phyloP scores from a whole-genome alignment of 2,888 invertebrate genomes.

The Agapetus fuscipes region DNA sequence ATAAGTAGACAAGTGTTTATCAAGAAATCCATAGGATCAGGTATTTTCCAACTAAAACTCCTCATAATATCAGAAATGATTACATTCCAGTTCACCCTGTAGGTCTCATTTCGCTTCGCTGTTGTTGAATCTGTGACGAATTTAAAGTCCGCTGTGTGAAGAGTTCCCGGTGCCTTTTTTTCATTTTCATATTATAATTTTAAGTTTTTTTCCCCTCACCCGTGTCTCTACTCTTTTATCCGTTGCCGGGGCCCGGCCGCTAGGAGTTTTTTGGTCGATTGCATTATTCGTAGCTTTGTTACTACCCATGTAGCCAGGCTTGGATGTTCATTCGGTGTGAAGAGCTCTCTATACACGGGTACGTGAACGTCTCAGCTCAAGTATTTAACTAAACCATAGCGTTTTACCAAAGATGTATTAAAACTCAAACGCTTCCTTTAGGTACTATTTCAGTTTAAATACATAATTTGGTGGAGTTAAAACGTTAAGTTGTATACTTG shows the following conservation, averaged over 20 bases:
- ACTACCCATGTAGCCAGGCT: conserved; percentile 8
- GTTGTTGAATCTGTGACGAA: conserved; percentile 21
- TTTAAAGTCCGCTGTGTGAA: conserved; percentile 20
- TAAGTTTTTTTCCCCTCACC: conserved; percentile 11
- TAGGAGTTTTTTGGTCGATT: conserved; percentile 8
- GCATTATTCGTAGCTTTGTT: conserved; percentile 13
- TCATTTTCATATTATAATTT: conserved; percentile 21
- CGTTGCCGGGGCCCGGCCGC: conserved; percentile 7
- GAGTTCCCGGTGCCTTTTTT: conserved; percentile 16
- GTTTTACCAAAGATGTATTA: no score
- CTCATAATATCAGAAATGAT: no score
- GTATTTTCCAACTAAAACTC: no score
- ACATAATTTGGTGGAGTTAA: no score
- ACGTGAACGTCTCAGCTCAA: no score
- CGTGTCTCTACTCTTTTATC: conserved; percentile 15
- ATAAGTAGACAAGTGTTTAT: no score
- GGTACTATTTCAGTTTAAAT: no score
- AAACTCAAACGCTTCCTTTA: no score
- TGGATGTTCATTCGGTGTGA: conserved; percentile 1
- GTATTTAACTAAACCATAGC: no score
- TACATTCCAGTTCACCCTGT: conserved; percentile 10
- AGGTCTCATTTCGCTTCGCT: conserved; percentile 16
- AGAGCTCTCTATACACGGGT: no score
- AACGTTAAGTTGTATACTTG: no score
- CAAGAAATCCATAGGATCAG: no score